Base-by-base conservation (phyloP, 2,888 invertebrate species). In the Troides helena region DNA sequence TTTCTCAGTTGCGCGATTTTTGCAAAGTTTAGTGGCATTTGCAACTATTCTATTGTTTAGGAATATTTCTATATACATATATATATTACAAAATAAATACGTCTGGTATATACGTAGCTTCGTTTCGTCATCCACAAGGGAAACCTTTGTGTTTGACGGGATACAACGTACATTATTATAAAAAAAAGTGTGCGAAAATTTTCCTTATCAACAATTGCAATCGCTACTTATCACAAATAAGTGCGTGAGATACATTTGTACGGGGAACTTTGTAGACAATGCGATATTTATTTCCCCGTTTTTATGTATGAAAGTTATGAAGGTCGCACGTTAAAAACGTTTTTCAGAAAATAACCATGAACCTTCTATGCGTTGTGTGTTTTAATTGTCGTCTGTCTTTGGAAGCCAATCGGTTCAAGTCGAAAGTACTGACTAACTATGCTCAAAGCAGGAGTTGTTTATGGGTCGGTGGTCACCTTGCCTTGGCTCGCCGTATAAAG, bases 401-500 rank as follows among this genome's bases (percentile, higher is more conserved):
- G 46, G 46, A 46, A 46, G 8, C 46, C 46, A 46, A 46, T 30
- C 30, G 5, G 30, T 5, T 30, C 30, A 30, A 3, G 30, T 0
- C 30, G 30, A 30, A 5, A 3, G 30, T 30, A 30, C 30, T 30
- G 30, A 30, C 30, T 30, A 30, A 30, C 30, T 78, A 76, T 74
- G 76, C 74, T 75, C 78, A 75, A 76, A 76, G 80, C 75, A 62
- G 78, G 79, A 80, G 79, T 80, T 80, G 80, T 79, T 82, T 85
- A 86, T 86, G 84, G 85, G 80, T 81, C 82, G 83, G 79, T 83
- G 85, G 81, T 83, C 82, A 85, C 81, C 83, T 88, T 81, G 86
- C 90, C 91, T 91, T 88, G 88, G 77, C 76, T 79, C 78, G 71
- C 90, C 90, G 82, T 88, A 87, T 87, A 88, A 81, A 88, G 90